phyloP scores from a whole-genome alignment of 2,888 invertebrate genomes.

The Sminthurides aquaticus region DNA sequence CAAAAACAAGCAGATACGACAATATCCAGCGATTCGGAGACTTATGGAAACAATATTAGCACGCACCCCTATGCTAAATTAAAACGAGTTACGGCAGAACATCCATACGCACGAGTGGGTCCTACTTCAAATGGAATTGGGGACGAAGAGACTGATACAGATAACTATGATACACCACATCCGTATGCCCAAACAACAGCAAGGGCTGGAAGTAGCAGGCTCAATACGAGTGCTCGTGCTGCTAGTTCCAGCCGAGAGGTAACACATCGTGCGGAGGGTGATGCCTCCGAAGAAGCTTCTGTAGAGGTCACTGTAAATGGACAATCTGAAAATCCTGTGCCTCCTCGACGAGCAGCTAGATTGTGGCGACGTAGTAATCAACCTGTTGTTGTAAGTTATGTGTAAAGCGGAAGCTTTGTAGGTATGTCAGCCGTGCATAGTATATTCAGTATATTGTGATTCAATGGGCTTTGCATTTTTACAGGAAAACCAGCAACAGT shows the following conservation, averaged over 20 bases:
- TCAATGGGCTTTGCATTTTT: too few relatives aligned
- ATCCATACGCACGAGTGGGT: slow-evolving; percentile 47
- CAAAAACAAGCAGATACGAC: slow-evolving; percentile 26
- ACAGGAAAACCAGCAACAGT: slow-evolving; percentile 51
- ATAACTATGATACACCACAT: slow-evolving; percentile 43
- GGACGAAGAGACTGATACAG: slow-evolving; percentile 40
- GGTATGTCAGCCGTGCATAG: too few relatives aligned
- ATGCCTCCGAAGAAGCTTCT: not conserved
- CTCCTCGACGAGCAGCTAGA: slow-evolving; percentile 38
- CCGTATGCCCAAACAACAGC: slow-evolving; percentile 27
- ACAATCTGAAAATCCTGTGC: slow-evolving; percentile 33
- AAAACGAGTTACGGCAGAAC: slow-evolving; percentile 48
- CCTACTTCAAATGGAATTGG: slow-evolving; percentile 9
- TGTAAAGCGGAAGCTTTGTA: too few relatives aligned
- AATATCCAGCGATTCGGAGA: slow-evolving; percentile 41
- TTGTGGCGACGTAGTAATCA: slow-evolving; percentile 37
- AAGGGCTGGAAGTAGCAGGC: not conserved
- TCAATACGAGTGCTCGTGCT: not conserved
- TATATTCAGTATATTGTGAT: too few relatives aligned
- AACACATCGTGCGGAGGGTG: slow-evolving; percentile 10
- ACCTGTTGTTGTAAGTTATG: slow-evolving; percentile 1
- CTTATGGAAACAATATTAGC: slow-evolving; percentile 28
- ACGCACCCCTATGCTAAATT: slow-evolving; percentile 69
- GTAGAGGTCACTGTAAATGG: not conserved
- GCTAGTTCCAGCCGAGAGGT: not conserved